A percentile compares a stretch with the other conserved stretches of the same genome.
phyloP scores from a whole-genome alignment of 2,113 vertebrate species.

The Lophotis ruficrista region DNA sequence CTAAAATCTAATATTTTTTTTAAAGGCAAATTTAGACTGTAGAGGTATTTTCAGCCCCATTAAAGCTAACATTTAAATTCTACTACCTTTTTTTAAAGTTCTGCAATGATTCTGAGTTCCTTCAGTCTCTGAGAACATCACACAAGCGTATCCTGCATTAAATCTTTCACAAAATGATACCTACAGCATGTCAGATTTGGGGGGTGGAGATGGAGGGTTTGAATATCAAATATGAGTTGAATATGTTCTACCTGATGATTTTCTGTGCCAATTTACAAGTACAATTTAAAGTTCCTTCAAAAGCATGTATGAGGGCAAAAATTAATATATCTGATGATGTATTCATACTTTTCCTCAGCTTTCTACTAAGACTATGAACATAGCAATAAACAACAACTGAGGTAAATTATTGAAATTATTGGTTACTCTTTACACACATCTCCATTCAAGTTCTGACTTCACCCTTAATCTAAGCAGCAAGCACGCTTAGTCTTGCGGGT shows the following conservation, averaged over 20 bases:
- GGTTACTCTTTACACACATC: background rate
- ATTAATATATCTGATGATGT: background rate
- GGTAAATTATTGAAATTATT: background rate
- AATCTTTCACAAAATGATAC: background rate
- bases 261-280: background rate
- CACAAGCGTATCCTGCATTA: background rate
- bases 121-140: background rate
- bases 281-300: background rate
- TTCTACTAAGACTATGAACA: background rate
- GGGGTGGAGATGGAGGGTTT: accelerated
- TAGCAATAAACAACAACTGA: background rate
- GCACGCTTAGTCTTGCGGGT: background rate
- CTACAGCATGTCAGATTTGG: background rate
- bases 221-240: background rate
- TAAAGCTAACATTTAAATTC: background rate
- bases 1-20: background rate
- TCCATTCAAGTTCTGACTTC: background rate
- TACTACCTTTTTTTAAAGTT: background rate
- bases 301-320: background rate
- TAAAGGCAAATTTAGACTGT: background rate
- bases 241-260: background rate
- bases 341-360: background rate
- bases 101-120: background rate
- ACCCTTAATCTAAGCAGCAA: background rate
- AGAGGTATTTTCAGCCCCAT: background rate